Evolutionary conservation across 2,113 vertebrate species (phyloP), one percentile per base, ranked within the genome.

Genomic region (Atlantisia rogersi): DNA sequence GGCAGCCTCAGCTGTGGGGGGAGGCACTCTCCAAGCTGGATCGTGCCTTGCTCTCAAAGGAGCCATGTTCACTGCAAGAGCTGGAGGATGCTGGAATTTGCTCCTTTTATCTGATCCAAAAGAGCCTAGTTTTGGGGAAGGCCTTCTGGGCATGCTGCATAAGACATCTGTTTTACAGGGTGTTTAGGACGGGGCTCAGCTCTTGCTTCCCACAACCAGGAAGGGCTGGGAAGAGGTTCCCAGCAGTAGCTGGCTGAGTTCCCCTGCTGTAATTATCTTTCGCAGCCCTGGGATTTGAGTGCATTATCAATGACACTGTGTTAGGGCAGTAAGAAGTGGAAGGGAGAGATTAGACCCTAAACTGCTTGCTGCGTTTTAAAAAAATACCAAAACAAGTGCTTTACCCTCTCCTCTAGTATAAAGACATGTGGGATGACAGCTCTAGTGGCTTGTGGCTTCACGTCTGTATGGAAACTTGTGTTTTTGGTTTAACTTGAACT

Each of bases 161-260:
- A 75, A 92, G 96, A 96, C 95, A 92, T 95, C 95, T 95, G 92
- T 93, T 97, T 95, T 90, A 96, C 86, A 82, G 96, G 80, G 92
- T 92, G 81, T 95, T 94, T 88, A 84, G 95, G 79, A 92, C 0
- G 0, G 88, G 39, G 64, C 69, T 88, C 69, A 76, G 53, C 19
- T 93, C 35, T 78, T 69, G 42, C 88, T 92, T 91, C 96, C 76
- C 77, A 93, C 90, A 94, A 65, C 83, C 32, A 70, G 82, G 80
- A 90, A 90, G 15, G 65, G 68, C 53, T 94, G 80, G 88, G 81
- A 94, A 92, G 74, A 65, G 40, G 58, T 84, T 95, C 91, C 69
- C 80, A 75, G 82, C 2, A 10, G 86, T 92, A 90, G 69, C 94
- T 95, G 88, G 94, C 86, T 0, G 17, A 40, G 48, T 84, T 94